These are phyloP conservation scores for Myripristis jacobus DNA, from an alignment of 2,797 vertebrate species.

Conservation along the genomic window DNA sequence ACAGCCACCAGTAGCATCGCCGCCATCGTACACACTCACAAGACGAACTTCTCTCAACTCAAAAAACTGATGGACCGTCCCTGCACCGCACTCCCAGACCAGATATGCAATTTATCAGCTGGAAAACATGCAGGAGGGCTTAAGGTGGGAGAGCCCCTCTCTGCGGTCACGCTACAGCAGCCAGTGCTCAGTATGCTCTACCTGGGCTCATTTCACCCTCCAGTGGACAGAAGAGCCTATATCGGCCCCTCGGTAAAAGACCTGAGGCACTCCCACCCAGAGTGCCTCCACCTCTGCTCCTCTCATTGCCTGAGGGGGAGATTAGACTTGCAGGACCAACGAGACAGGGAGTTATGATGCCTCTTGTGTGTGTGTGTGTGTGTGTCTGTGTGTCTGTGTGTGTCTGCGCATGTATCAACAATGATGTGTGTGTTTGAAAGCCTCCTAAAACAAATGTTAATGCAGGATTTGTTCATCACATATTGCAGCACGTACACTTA, in stretches of 20 bases:
- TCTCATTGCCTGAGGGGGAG: conserved; percentile 64
- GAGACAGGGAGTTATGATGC: conserved; percentile 72
- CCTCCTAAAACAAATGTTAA: conserved; percentile 18
- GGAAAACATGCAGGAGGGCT: conserved; percentile 78
- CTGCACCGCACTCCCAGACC: conserved; percentile 54
- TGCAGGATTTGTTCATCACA: conserved; percentile 58
- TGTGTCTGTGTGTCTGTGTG: conserved; percentile 37
- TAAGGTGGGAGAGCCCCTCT: conserved; percentile 72
- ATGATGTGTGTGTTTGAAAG: conserved; percentile 21
- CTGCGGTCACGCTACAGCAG: conserved; percentile 73
- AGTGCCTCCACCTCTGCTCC: conserved; percentile 64
- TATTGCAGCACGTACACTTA: conserved; percentile 29
- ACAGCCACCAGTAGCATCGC: conserved; percentile 40
- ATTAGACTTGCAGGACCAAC: conserved; percentile 74
- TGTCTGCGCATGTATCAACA: conserved; percentile 53
- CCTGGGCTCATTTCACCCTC: conserved; percentile 86
- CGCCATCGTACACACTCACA: conserved; percentile 43
- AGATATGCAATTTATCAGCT: conserved; percentile 80
- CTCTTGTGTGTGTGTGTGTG: conserved; percentile 11
- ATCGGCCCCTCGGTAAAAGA: conserved; percentile 74
- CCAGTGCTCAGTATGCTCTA: conserved; percentile 78
- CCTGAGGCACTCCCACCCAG: conserved; percentile 72
- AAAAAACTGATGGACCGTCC: conserved; percentile 63
- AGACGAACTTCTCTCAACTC: conserved; percentile 56
- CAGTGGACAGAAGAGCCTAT: conserved; percentile 79